Conservation (phyloP, 2,113 vertebrate species). For the cattle (Bos taurus) region ARS-UCD2.0 NC_037338.1:83986501-83987000, state of each 20-base stretch:
- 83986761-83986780: neutral
- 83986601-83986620: neutral
- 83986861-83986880: neutral
- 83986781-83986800: neutral
- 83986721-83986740: neutral
- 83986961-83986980: neutral
- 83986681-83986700: neutral
- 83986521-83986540: neutral
- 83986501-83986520: neutral
- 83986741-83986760: neutral
- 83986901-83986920: neutral
- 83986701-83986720: neutral
- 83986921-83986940: neutral
- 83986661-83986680: neutral
- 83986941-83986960: neutral
- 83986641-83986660: neutral
- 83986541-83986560: neutral
- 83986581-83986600: neutral
- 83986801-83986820: neutral
- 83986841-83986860: neutral
- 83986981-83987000: neutral
- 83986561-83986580: neutral
- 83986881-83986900: neutral
- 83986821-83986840: neutral
- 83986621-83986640: neutral